phyloP scores from a whole-genome alignment of 2,888 invertebrate genomes.

The Hypomecis atomaria region DNA sequence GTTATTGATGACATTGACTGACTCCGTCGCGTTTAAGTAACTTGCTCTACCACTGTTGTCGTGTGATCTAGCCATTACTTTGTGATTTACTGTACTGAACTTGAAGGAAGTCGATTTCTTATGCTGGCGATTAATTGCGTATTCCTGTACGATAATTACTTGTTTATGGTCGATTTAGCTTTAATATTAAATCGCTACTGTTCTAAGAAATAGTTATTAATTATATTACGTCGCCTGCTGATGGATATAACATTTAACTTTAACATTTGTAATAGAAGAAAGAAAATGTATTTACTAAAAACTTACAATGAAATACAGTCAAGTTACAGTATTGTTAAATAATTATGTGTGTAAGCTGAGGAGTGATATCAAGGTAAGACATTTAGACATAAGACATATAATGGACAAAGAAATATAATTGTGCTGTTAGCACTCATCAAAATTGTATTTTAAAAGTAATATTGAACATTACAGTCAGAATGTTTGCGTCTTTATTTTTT shows the following conservation, averaged over 20 bases:
- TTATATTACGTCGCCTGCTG: not conserved
- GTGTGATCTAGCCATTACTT: constrained; percentile 11
- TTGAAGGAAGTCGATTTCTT: constrained; percentile 28
- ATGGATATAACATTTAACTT: not conserved
- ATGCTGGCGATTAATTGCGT: constrained; percentile 16
- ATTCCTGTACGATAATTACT: constrained; percentile 23
- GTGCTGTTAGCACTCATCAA: no score
- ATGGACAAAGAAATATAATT: no score
- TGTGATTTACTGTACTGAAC: constrained; percentile 9
- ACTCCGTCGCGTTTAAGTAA: constrained; percentile 6
- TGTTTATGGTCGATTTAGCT: constrained; percentile 26
- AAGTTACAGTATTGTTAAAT: no score
- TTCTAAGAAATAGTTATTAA: constrained; percentile 3
- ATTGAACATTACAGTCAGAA: no score
- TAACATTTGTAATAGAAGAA: no score
- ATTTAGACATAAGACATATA: no score
- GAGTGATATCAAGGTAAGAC: no score
- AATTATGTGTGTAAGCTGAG: no score
- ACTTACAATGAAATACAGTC: no score
- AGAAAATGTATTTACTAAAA: no score
- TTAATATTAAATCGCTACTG: not conserved
- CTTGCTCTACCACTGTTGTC: constrained; percentile 8
- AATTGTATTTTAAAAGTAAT: no score
- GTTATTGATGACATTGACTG: not conserved
- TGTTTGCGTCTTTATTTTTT: no score